Percentiles rank a stretch among this genome's conserved stretches.
phyloP scores from a whole-genome alignment of 2,797 vertebrate species.

The Sarcoramphus papa region DNA sequence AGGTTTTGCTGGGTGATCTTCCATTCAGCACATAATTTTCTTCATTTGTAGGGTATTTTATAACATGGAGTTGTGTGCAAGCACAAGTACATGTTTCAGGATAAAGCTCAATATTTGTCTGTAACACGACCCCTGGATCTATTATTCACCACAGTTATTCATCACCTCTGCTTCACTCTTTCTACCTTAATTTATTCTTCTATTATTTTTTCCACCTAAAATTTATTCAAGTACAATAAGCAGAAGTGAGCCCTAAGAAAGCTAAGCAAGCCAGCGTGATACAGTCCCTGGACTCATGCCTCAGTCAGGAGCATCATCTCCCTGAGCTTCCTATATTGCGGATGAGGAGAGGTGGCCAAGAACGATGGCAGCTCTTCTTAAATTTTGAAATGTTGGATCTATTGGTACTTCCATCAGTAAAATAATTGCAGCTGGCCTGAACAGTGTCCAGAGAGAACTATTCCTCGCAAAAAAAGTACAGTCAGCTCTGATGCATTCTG shows the following conservation, averaged over 20 bases:
- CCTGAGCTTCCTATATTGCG: background rate
- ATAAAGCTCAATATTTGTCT: background rate
- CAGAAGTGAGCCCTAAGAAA: background rate
- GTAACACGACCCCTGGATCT: rapidly evolving
- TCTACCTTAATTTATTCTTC: background rate
- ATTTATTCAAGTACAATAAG: background rate
- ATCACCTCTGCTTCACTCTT: background rate
- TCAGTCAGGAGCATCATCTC: background rate
- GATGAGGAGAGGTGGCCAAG: background rate
- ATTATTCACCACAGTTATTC: background rate
- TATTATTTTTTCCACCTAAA: background rate
- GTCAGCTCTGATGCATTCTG: background rate
- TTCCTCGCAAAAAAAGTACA: background rate
- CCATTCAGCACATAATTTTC: background rate
- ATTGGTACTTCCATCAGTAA: background rate
- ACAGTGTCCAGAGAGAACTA: background rate
- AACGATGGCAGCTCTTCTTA: background rate
- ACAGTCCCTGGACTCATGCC: background rate
- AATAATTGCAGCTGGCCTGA: background rate
- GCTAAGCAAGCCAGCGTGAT: background rate
- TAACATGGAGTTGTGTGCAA: background rate
- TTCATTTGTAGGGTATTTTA: background rate
- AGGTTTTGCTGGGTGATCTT: background rate
- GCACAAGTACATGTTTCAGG: background rate
- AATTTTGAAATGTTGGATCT: background rate